These are phyloP conservation scores for Salvator merianae DNA, from an alignment of 2,113 vertebrate species.

Conservation along the genomic window DNA sequence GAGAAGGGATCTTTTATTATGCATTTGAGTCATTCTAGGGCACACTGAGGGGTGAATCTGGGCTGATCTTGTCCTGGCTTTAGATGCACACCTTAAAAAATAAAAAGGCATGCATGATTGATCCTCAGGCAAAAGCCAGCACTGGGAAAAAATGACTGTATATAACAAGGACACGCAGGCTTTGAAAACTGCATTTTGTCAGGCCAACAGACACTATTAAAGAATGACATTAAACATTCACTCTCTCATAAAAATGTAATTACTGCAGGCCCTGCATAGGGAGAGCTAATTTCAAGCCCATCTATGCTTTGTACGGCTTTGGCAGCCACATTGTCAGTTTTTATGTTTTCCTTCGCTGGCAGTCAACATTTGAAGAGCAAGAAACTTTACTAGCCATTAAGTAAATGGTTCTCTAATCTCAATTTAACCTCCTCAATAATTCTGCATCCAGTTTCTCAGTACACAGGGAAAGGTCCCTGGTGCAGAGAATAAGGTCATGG, in stretches of 20 bases:
- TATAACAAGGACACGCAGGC: not conserved
- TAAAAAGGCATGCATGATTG: not conserved
- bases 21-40: not conserved
- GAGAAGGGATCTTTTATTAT: no score
- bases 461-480: not conserved
- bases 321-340: not conserved
- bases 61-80: not conserved
- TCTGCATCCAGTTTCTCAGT: not conserved
- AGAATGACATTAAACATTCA: conserved; percentile 44
- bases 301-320: not conserved
- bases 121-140: not conserved
- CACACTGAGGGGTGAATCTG: not conserved
- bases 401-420: not conserved
- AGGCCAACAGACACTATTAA: conserved; percentile 25
- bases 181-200: conserved; percentile 17
- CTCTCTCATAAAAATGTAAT: conserved; percentile 46
- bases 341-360: not conserved
- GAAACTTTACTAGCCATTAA: conserved; percentile 1
- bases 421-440: not conserved
- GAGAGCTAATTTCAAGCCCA: conserved; percentile 11
- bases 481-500: not conserved
- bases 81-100: not conserved
- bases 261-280: not conserved
- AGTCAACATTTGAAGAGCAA: not conserved
- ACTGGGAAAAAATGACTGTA: not conserved